Conservation (phyloP, 2,797 vertebrate species). For the Falco rusticolus region DNA sequence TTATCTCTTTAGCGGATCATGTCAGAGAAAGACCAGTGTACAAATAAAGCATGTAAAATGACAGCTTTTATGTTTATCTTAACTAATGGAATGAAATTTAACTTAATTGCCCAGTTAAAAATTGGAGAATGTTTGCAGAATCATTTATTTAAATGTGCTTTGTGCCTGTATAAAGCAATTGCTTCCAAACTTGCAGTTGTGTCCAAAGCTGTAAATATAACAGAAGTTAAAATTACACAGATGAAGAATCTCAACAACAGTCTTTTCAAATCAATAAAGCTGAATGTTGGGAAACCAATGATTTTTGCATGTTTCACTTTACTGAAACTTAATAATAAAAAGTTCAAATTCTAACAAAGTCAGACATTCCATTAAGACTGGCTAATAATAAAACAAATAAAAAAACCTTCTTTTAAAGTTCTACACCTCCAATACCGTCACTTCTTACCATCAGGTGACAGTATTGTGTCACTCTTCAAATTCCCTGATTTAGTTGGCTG, state of each 20-base stretch:
- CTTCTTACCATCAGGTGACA: neutral
- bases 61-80: neutral
- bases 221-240: neutral
- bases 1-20: neutral
- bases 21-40: neutral
- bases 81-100: neutral
- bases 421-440: neutral
- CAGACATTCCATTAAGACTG: neutral
- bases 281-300: neutral
- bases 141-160: neutral
- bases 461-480: neutral
- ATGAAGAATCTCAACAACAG: neutral
- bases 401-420: neutral
- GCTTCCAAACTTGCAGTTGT: neutral
- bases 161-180: neutral
- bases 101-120: neutral
- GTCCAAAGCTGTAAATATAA: neutral
- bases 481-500: neutral
- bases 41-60: neutral
- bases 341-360: neutral
- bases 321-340: neutral
- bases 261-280: neutral
- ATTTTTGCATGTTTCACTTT: neutral
- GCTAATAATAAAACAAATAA: neutral
- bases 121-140: fast-evolving